phyloP scores from a whole-genome alignment of 2,888 invertebrate genomes.

The Oligia strigilis region DNA sequence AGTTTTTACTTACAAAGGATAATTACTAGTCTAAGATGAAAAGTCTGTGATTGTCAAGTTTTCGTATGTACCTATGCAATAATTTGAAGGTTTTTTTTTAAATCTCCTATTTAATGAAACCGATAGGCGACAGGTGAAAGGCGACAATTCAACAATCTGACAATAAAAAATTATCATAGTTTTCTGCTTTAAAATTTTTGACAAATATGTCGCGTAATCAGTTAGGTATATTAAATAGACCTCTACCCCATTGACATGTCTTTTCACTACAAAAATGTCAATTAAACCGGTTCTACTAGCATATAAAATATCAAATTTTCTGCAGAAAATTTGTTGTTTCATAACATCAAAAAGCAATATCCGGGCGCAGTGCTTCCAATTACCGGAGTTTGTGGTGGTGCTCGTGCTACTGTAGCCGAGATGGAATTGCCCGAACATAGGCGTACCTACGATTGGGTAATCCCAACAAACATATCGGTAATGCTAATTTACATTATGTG shows the following conservation, averaged over 20 bases:
- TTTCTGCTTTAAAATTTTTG: background rate
- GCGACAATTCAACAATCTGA: background rate
- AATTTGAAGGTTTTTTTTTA: background rate
- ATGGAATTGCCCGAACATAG: slow-evolving; percentile 72
- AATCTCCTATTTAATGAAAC: background rate
- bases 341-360: slow-evolving; percentile 78
- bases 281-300: background rate
- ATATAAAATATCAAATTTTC: slow-evolving; percentile 35
- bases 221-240: background rate
- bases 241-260: background rate
- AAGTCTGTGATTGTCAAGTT: background rate
- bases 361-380: slow-evolving; percentile 76
- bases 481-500: slow-evolving; percentile 57
- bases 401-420: slow-evolving; percentile 71
- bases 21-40: background rate
- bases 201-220: background rate
- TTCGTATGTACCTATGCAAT: background rate
- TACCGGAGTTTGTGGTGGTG: slow-evolving; percentile 79
- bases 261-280: background rate
- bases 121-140: background rate
- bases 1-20: background rate
- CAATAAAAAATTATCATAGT: background rate
- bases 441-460: slow-evolving; percentile 40
- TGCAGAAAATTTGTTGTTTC: slow-evolving; percentile 67
- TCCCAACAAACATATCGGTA: slow-evolving; percentile 53